These are phyloP conservation scores for Philopedon plagiatum DNA, from an alignment of 2,888 invertebrate genomes.

Conservation along the genomic window DNA sequence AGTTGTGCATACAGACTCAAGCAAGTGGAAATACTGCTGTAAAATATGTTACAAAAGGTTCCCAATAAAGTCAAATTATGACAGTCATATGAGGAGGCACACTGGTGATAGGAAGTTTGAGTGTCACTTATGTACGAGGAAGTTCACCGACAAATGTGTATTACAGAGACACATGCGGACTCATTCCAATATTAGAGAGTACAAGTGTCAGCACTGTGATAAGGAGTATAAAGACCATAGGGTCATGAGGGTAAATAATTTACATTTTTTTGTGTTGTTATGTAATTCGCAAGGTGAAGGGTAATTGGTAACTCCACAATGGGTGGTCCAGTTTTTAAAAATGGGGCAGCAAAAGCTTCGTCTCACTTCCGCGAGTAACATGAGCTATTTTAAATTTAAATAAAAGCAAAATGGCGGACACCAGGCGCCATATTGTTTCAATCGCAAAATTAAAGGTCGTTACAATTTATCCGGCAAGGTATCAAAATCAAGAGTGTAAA, in stretches of 20 bases:
- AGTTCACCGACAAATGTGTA: slow-evolving; percentile 60
- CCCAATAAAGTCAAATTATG: slow-evolving; percentile 61
- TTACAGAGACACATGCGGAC: slow-evolving; percentile 59
- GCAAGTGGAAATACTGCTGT: slow-evolving; percentile 61
- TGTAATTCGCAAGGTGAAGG: too few relatives aligned
- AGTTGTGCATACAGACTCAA: slow-evolving; percentile 62
- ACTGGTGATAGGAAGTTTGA: slow-evolving; percentile 60
- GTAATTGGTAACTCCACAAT: too few relatives aligned
- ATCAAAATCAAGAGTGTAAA: too few relatives aligned
- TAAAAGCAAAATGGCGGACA: too few relatives aligned
- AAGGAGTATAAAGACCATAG: slow-evolving; percentile 70
- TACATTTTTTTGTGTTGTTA: too few relatives aligned
- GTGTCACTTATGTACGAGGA: slow-evolving; percentile 59
- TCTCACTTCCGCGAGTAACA: too few relatives aligned
- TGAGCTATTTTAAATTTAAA: too few relatives aligned
- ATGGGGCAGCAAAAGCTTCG: too few relatives aligned
- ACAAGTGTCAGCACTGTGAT: slow-evolving; percentile 70
- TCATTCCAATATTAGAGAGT: slow-evolving; percentile 60
- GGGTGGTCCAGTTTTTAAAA: too few relatives aligned
- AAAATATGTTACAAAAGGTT: slow-evolving; percentile 59
- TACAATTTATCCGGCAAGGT: too few relatives aligned
- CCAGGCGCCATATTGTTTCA: too few relatives aligned
- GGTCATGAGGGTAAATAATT: slow-evolving; percentile 53
- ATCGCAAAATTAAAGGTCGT: too few relatives aligned
- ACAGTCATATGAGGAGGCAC: slow-evolving; percentile 60